Conservation (phyloP, 2,113 vertebrate species). For the Conger conger region DNA sequence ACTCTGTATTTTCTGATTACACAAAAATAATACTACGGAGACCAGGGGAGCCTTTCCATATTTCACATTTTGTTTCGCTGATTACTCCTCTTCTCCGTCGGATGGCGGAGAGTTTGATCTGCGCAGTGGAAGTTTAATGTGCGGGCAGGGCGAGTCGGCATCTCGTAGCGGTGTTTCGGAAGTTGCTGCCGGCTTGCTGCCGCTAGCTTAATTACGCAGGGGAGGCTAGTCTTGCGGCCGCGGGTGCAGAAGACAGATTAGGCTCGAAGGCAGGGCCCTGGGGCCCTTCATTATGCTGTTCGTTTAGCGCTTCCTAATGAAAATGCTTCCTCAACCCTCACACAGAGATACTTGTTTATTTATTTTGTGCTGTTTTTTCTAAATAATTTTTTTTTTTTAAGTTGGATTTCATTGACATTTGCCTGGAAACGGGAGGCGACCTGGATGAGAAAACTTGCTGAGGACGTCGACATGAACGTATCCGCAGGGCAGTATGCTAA, state of each 20-base stretch:
- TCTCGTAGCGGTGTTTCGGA: constrained; percentile 79
- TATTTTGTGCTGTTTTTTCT: not conserved
- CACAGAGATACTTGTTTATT: no score
- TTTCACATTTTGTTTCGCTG: not conserved
- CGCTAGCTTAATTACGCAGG: constrained; percentile 82
- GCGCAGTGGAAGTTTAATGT: constrained; percentile 85
- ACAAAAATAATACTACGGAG: not conserved
- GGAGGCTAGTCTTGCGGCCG: constrained; percentile 74
- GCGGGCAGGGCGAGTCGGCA: constrained; percentile 70
- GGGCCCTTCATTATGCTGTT: constrained; percentile 77
- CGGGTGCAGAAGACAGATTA: constrained; percentile 82
- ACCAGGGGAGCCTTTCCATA: not conserved
- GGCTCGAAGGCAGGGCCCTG: constrained; percentile 76
- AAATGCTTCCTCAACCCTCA: constrained; percentile 47
- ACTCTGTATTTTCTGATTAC: not conserved
- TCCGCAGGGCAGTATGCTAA: no score
- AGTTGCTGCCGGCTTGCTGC: constrained; percentile 78
- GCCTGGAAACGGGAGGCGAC: no score
- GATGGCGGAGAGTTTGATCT: constrained; percentile 21
- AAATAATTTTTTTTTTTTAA: no score
- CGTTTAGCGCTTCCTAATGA: constrained; percentile 78
- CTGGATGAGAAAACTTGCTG: no score
- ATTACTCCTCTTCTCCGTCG: not conserved
- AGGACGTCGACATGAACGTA: no score
- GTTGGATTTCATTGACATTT: no score